These are phyloP conservation scores for Ariolimax columbianus DNA, from an alignment of 2,888 invertebrate genomes.

Conservation along the genomic window DNA sequence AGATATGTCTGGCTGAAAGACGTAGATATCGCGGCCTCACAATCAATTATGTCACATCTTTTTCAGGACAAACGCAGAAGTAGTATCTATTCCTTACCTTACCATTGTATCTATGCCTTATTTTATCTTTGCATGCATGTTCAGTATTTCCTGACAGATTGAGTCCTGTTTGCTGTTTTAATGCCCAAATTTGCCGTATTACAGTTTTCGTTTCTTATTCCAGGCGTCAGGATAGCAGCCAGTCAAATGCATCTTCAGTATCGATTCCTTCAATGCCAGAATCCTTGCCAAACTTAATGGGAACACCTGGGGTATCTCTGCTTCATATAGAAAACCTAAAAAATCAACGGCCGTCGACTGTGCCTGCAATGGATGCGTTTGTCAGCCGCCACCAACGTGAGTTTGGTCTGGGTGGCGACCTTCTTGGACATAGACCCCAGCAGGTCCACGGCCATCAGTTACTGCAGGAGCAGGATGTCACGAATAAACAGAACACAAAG, in stretches of 20 bases:
- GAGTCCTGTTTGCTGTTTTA: not conserved
- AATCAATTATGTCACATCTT: too few relatives aligned
- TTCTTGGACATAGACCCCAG: not conserved
- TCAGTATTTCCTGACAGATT: too few relatives aligned
- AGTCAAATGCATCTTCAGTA: conserved; percentile 67
- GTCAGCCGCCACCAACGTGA: conserved; percentile 39
- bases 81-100: too few relatives aligned
- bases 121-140: too few relatives aligned
- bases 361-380: conserved; percentile 46
- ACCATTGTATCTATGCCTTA: too few relatives aligned
- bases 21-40: too few relatives aligned
- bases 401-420: conserved; percentile 38
- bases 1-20: too few relatives aligned
- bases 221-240: conserved; percentile 71
- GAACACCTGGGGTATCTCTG: conserved; percentile 39
- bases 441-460: conserved; percentile 1
- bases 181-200: not conserved
- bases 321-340: conserved; percentile 47
- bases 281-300: conserved; percentile 64
- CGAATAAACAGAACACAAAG: conserved; percentile 24
- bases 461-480: not conserved
- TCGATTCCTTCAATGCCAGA: conserved; percentile 68
- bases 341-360: conserved; percentile 44
- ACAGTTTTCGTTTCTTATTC: not conserved
- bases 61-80: too few relatives aligned